phyloP scores from a whole-genome alignment of 2,888 invertebrate genomes.

The Heliconius cydno region DNA sequence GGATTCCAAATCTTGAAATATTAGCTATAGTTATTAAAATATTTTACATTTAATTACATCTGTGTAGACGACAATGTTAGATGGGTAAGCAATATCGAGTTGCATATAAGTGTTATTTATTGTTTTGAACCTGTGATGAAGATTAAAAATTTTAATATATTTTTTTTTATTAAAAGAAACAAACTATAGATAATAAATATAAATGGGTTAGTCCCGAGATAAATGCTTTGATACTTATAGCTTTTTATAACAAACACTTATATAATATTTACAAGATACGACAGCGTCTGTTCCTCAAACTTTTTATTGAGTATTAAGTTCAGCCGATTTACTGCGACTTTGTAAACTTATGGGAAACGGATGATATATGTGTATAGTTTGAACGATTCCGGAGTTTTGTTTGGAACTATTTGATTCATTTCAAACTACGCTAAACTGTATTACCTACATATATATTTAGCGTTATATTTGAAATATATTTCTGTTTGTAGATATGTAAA shows the following conservation, averaged over 20 bases:
- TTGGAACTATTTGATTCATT: slow-evolving; percentile 21
- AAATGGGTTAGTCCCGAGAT: neutral
- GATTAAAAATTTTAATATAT: neutral
- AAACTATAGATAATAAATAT: too few relatives aligned
- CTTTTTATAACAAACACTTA: neutral
- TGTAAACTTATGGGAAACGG: slow-evolving; percentile 26
- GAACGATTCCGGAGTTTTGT: slow-evolving; percentile 25
- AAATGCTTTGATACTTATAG: neutral
- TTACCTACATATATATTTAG: neutral
- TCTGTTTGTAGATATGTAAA: too few relatives aligned
- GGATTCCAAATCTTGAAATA: too few relatives aligned
- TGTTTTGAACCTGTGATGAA: neutral
- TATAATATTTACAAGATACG: neutral
- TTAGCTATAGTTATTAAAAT: too few relatives aligned
- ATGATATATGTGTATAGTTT: slow-evolving; percentile 27
- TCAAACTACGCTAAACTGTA: neutral
- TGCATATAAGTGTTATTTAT: neutral
- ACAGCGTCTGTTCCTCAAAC: slow-evolving; percentile 11
- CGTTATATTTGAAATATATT: neutral
- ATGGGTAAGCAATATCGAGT: neutral
- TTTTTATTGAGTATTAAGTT: slow-evolving; percentile 26
- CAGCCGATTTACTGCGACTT: slow-evolving; percentile 26
- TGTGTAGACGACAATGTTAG: neutral
- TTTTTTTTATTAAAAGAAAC: too few relatives aligned
- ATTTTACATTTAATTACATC: too few relatives aligned